These are phyloP conservation scores for Pachliopta kotzebuea DNA, from an alignment of 2,888 invertebrate species.

Conservation along the genomic window DNA sequence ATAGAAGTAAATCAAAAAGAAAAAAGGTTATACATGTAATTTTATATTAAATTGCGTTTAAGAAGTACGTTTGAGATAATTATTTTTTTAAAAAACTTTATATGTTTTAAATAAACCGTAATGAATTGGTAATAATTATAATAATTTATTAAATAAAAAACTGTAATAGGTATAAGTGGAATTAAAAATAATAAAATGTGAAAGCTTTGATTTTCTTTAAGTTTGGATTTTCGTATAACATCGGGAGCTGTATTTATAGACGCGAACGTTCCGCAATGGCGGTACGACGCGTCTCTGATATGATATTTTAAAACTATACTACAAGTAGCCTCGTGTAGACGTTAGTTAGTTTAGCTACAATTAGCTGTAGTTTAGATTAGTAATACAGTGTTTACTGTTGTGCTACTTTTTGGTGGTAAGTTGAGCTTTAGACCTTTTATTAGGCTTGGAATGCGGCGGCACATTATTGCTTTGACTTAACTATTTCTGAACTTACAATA, in stretches of 20 bases:
- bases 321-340: constrained; percentile 39
- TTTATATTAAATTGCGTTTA: too few species aligned
- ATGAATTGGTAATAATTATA: too few species aligned
- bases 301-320: constrained; percentile 43
- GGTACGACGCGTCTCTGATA: constrained; percentile 33
- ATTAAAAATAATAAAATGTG: too few species aligned
- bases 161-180: too few species aligned
- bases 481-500: too few species aligned
- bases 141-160: too few species aligned
- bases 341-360: constrained; percentile 31
- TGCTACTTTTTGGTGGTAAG: constrained; percentile 29
- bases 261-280: constrained; percentile 34
- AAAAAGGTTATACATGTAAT: too few species aligned
- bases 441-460: background rate
- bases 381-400: constrained; percentile 24
- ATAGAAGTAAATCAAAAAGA: too few species aligned
- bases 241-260: constrained; percentile 37
- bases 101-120: too few species aligned
- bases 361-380: constrained; percentile 33
- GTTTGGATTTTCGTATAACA: constrained; percentile 18
- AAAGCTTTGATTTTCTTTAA: background rate
- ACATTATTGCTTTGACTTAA: too few species aligned
- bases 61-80: too few species aligned
- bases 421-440: background rate
- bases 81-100: too few species aligned